Base-by-base conservation (phyloP, 2,113 vertebrate genomes). In the Alosa alosa region DNA sequence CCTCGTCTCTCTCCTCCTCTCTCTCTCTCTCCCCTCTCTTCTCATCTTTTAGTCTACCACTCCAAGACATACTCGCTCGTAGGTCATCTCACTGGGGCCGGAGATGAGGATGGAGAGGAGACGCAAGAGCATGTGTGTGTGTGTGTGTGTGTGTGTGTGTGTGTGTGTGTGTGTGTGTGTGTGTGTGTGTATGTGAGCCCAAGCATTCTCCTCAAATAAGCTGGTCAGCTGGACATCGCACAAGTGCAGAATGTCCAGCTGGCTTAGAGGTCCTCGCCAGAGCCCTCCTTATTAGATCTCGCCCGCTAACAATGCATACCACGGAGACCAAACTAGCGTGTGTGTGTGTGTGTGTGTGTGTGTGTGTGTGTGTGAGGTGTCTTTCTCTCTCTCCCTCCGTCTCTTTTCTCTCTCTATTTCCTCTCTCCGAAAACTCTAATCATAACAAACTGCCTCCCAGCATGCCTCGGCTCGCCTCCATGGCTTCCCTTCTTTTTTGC, bases 1-100 rank as follows among this genome's bases (percentile, higher is more conserved):
- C 31, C 31, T 31, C 31, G 1, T 31, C 31, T 31, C 31, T 31
- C 31, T 31, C 31, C 31, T 31, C 31, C 31, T 31, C 31, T 31
- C 31, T 31, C 31, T 31, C 31, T 31, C 31, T 31, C 31, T 31
- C 31, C 31, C 31, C 31, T 31, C 31, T 87, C 75, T 17, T 64
- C 85, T 86, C 86, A 78, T 88, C 87, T 90, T 87, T 55, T 75
- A 39, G 86, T 60, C 78, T 84, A 81, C 86, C 84, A 86, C 84
- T 86, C 87, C 82, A 47, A 83, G 86, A 84, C 84, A 72, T 72
- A 25, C 11, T 31, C 25, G 31, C 25, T 75, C 68, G 25, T 20
- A 15, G 31, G 68, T 31, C 68, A 75, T 75, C 68, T 75, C 31
- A 31, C 31, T 13, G 4, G 31, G 31, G 31, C 22, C 11, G n/a